Percentiles rank a stretch among this genome's conserved stretches.
Evolutionary conservation across 2,797 vertebrate genomes (phyloP).

Genomic region (Spondyliosoma cantharus): DNA sequence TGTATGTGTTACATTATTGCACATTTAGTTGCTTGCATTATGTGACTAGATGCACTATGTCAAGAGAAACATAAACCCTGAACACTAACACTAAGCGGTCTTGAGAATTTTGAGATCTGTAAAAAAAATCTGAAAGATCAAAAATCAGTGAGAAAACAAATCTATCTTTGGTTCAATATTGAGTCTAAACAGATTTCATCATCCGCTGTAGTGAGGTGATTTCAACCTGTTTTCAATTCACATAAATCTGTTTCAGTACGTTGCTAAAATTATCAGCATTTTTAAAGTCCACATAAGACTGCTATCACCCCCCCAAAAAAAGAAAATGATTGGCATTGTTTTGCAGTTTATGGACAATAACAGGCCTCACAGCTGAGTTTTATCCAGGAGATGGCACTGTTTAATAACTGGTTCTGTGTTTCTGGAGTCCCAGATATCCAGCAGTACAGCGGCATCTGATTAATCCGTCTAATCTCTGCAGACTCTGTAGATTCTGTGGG

Average conservation of each 20-base stretch:
- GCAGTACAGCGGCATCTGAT: constrained; percentile 12
- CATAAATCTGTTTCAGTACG: not conserved
- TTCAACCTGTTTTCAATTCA: not conserved
- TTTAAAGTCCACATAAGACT: not conserved
- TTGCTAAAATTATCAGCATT: not conserved
- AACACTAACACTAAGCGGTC: not conserved
- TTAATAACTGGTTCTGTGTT: constrained; percentile 24
- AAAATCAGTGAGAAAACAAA: not conserved
- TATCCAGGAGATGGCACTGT: constrained; percentile 70
- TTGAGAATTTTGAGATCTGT: not conserved
- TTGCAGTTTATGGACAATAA: not conserved
- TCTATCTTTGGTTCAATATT: not conserved
- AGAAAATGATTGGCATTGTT: not conserved
- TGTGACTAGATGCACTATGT: not conserved
- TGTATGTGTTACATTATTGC: not conserved
- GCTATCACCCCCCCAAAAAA: not conserved
- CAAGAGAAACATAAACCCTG: not conserved
- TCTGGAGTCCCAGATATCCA: not conserved
- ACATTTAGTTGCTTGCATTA: not conserved
- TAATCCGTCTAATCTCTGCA: not conserved
- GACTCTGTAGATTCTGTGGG: no score
- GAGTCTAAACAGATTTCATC: not conserved
- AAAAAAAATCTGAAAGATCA: fast-evolving
- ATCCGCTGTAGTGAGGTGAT: not conserved
- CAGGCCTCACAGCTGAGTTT: not conserved